These are phyloP conservation scores for Phocoena sinus DNA, from an alignment of 2,113 vertebrate genomes.

Conservation along the genomic window DNA sequence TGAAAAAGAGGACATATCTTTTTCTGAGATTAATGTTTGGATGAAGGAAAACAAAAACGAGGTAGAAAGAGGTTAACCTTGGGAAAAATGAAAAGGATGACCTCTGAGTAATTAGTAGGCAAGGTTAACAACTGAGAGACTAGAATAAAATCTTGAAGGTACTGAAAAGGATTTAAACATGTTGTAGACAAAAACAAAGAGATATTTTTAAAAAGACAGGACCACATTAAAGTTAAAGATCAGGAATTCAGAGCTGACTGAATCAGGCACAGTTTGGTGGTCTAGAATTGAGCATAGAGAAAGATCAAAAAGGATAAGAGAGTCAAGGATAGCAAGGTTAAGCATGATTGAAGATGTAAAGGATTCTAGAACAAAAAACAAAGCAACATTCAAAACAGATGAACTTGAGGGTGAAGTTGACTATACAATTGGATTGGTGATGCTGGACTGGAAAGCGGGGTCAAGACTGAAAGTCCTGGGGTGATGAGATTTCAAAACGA, in stretches of 20 bases:
- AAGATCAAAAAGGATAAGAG: neutral
- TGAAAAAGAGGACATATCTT: neutral
- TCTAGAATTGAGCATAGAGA: neutral
- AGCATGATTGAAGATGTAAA: neutral
- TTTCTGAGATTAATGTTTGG: conserved; percentile 3
- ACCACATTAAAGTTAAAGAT: conserved; percentile 5
- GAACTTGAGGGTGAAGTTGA: neutral
- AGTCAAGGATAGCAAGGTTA: neutral
- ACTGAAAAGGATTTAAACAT: neutral
- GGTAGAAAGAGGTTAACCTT: neutral
- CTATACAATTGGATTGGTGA: neutral
- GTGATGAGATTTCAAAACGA: conserved; percentile 4
- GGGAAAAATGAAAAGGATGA: conserved; percentile 10
- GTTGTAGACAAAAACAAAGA: neutral
- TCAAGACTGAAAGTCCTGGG: neutral
- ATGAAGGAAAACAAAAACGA: neutral
- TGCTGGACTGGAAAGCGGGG: neutral
- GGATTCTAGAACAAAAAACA: neutral
- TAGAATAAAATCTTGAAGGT: neutral
- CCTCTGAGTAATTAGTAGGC: neutral
- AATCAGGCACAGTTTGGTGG: neutral
- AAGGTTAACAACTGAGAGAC: neutral
- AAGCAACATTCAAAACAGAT: conserved; percentile 14
- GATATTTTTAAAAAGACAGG: neutral
- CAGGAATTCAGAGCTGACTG: neutral